Evolutionary conservation across 2,797 vertebrate species (phyloP).

Genomic region (Helicolenus hilgendorfi): DNA sequence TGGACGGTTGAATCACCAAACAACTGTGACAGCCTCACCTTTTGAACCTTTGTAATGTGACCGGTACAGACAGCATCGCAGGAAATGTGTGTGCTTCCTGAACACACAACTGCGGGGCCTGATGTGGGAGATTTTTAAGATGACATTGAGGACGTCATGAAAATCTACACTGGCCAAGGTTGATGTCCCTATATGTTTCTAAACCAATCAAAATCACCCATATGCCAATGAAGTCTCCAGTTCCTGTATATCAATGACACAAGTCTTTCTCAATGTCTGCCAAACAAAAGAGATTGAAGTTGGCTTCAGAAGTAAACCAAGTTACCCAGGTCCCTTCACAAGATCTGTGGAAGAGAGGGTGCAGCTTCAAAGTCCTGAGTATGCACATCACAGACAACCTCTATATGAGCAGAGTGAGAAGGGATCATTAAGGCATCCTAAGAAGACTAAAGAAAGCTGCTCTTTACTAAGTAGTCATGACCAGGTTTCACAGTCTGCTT

Average conservation of each 20-base stretch:
- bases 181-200: background rate
- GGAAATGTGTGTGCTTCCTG: background rate
- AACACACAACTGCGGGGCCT: background rate
- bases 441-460: background rate
- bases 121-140: background rate
- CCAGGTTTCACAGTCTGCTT: background rate
- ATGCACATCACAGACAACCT: background rate
- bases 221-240: background rate
- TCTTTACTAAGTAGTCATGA: background rate
- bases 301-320: background rate
- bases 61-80: background rate
- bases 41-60: background rate
- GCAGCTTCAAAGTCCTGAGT: background rate
- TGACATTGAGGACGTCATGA: too few relatives aligned
- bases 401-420: background rate
- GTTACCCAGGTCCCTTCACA: too few relatives aligned
- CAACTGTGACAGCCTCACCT: background rate
- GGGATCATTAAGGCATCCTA: background rate
- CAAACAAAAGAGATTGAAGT: background rate
- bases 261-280: background rate
- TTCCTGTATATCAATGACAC: background rate
- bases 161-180: background rate
- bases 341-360: background rate
- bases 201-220: background rate
- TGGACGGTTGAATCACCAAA: background rate